Evolutionary conservation across 2,797 vertebrate genomes (phyloP).

Genomic region (Thripadectes ignobilis): DNA sequence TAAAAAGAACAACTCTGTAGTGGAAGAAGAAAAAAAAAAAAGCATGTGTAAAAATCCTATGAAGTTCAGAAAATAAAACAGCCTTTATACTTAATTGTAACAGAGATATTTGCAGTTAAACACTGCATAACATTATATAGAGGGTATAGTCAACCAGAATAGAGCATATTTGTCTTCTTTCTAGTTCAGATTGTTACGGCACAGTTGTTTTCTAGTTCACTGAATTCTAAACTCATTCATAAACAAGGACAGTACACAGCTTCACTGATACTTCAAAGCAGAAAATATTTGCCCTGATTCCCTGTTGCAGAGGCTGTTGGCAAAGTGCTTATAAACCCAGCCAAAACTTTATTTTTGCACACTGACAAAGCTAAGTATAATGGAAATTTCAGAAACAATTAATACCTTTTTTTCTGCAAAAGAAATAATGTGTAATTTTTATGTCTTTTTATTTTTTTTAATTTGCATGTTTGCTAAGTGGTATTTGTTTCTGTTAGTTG

Average conservation of each 20-base stretch:
- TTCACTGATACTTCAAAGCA: background rate
- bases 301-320: background rate
- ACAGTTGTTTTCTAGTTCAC: slow-evolving; percentile 55
- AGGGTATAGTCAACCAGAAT: background rate
- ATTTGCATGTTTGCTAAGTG: background rate
- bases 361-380: background rate
- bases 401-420: background rate
- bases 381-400: background rate
- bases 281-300: background rate
- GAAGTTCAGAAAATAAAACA: slow-evolving; percentile 47
- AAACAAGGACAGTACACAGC: background rate
- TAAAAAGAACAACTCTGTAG: slow-evolving; percentile 14
- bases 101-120: slow-evolving; percentile 34
- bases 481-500: background rate
- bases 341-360: background rate
- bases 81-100: slow-evolving; percentile 8
- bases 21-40: background rate
- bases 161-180: slow-evolving; percentile 33
- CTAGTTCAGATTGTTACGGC: slow-evolving; percentile 19
- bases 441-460: background rate
- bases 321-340: background rate
- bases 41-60: slow-evolving; percentile 7
- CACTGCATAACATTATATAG: background rate
- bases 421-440: background rate
- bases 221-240: slow-evolving; percentile 30